Evolutionary conservation across 2,797 vertebrate species (phyloP).

Genomic region (Pampus argenteus): DNA sequence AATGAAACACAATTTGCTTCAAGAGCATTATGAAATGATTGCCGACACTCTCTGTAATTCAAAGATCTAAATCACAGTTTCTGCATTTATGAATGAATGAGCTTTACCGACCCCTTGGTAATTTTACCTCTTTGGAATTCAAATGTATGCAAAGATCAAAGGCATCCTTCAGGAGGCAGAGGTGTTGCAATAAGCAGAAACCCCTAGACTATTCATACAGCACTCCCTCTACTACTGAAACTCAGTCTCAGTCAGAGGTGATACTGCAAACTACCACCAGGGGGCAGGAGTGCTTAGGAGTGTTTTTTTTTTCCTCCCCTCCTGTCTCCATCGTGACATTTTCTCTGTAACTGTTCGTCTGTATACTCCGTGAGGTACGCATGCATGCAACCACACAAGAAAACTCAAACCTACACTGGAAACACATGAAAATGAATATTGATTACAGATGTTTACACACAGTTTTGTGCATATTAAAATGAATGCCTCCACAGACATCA

Average conservation of each 20-base stretch:
- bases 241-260: conserved; percentile 13
- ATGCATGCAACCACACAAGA: conserved; percentile 14
- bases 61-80: conserved; percentile 57
- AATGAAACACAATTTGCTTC: conserved; percentile 63
- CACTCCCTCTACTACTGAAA: conserved; percentile 36
- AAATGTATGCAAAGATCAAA: conserved; percentile 80
- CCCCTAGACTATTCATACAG: conserved; percentile 52
- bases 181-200: conserved; percentile 83
- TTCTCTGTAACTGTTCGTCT: conserved; percentile 55
- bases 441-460: conserved; percentile 35
- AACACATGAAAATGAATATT: conserved; percentile 33
- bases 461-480: conserved; percentile 19
- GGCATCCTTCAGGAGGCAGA: conserved; percentile 59
- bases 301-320: conserved; percentile 36
- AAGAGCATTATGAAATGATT: conserved; percentile 68
- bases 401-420: conserved; percentile 3
- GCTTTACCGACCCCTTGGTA: conserved; percentile 47
- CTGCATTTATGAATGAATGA: conserved; percentile 73
- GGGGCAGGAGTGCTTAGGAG: conserved; percentile 84
- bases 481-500: conserved; percentile 6
- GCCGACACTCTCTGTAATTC: conserved; percentile 57
- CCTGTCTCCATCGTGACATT: conserved; percentile 27
- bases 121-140: conserved; percentile 72
- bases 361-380: conserved; percentile 40
- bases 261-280: conserved; percentile 75